phyloP scores from a whole-genome alignment of 2,888 invertebrate genomes.

The Augiades crinisus region DNA sequence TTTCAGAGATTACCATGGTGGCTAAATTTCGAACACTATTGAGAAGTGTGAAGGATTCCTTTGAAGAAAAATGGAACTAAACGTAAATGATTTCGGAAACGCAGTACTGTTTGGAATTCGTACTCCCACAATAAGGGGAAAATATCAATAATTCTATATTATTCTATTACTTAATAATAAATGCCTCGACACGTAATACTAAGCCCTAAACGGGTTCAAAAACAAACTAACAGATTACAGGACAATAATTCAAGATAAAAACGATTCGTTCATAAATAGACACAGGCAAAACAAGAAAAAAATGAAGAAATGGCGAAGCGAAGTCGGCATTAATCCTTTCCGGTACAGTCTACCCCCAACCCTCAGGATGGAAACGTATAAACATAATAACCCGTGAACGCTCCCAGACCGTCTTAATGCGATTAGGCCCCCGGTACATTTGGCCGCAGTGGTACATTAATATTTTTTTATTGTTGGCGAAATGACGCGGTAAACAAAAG shows the following conservation, averaged over 20 bases:
- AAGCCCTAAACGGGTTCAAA: not conserved
- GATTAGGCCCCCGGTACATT: constrained; percentile 61
- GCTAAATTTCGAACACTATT: too few relatives aligned
- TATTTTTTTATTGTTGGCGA: constrained; percentile 72
- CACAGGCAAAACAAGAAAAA: constrained; percentile 3
- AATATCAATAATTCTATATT: too few relatives aligned
- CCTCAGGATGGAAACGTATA: constrained; percentile 66
- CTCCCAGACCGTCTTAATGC: constrained; percentile 66
- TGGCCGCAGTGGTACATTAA: constrained; percentile 60
- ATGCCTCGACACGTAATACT: not conserved
- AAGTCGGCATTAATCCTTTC: constrained; percentile 47
- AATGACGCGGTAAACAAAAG: constrained; percentile 72
- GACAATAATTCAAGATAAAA: not conserved
- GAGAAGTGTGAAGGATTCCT: too few relatives aligned
- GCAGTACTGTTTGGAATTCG: too few relatives aligned
- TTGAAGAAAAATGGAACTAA: too few relatives aligned
- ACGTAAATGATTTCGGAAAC: too few relatives aligned
- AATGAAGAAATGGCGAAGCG: constrained; percentile 2
- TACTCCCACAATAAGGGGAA: too few relatives aligned
- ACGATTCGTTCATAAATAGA: not conserved
- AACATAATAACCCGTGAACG: constrained; percentile 74
- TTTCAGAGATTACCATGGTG: too few relatives aligned
- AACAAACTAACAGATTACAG: not conserved
- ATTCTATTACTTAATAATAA: not conserved
- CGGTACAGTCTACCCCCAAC: constrained; percentile 38